Base-by-base conservation (phyloP, 2,113 vertebrate genomes). In the Alectura lathami region DNA sequence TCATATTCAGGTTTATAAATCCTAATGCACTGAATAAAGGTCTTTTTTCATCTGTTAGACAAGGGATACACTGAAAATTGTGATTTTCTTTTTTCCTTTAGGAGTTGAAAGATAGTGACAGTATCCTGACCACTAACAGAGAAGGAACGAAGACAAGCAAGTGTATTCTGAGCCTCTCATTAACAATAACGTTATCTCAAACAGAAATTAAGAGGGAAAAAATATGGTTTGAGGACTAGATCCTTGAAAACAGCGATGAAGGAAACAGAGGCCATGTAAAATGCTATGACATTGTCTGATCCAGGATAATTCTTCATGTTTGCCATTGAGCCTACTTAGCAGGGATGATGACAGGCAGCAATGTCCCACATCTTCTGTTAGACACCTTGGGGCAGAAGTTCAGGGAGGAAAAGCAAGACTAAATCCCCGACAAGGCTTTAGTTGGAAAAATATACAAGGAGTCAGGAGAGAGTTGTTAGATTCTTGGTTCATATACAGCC, bases 61-160 rank as follows among this genome's bases (percentile, higher is more conserved):
- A 72, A 75, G 26, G 83, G 45, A 57, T 22, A 34, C 3, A 13
- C 7, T 5, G 50, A 78, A 81, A 79, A 91, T 3, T 23, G 13
- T 43, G 56, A 45, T 22, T 24, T 47, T 21, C 32, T 59, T 7
- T 48, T 69, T 27, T 8, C 0, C 0, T 4, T 1, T 8, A 79
- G 5, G 9, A 43, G 64, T 67, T 89, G 29, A 54, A 77, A 78
- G 15, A 17, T 6, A 81, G 20, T 34, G 24, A 30, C 27, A 48
- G 26, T 24, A 48, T 5, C 26, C 34, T 92, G 43, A 43, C 23
- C 30, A 20, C 50, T 87, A 51, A 34, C 17, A 23, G 42, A 82
- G 91, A 72, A 29, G 17, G 38, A 67, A 59, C 63, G 17, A 17
- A 78, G 45, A 63, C 73, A 80, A 59, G 3, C 11, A 32, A 22